A percentile compares a stretch with the other conserved stretches of the same genome.
Conservation (phyloP, 37 sponge, comb jelly and placozoan species). For the Theonella swinhoei region DNA sequence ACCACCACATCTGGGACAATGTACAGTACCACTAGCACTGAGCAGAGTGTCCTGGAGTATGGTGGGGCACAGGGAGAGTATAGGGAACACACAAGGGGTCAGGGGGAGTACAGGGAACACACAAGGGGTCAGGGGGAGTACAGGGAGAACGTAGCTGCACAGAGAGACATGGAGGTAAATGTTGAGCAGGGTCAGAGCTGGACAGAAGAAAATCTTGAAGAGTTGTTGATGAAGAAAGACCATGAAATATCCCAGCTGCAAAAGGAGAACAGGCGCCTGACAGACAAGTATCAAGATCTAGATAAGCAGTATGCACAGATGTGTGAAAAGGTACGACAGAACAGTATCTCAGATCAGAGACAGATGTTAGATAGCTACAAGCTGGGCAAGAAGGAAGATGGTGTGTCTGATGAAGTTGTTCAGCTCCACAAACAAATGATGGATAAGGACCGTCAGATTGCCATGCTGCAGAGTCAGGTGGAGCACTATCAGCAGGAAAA, state of each 20-base stretch:
- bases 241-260: not conserved
- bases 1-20: not conserved
- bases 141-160: too few species aligned
- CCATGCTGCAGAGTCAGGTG: conserved; percentile 5
- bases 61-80: too few species aligned
- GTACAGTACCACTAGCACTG: not conserved
- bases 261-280: not conserved
- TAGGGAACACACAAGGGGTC: not conserved
- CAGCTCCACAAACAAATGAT: not conserved
- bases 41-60: not conserved
- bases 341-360: not conserved
- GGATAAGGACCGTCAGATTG: not conserved
- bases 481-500: conserved; percentile 1
- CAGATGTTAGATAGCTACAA: not conserved
- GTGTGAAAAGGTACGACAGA: not conserved
- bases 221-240: not conserved
- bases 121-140: not conserved
- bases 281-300: not conserved
- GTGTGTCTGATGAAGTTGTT: not conserved
- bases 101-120: not conserved
- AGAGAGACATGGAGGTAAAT: too few species aligned
- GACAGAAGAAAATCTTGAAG: not conserved
- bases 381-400: not conserved
- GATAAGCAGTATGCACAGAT: not conserved
- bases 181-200: too few species aligned